These are phyloP conservation scores for Morpho helenor DNA, from an alignment of 2,888 invertebrate genomes.

Conservation along the genomic window DNA sequence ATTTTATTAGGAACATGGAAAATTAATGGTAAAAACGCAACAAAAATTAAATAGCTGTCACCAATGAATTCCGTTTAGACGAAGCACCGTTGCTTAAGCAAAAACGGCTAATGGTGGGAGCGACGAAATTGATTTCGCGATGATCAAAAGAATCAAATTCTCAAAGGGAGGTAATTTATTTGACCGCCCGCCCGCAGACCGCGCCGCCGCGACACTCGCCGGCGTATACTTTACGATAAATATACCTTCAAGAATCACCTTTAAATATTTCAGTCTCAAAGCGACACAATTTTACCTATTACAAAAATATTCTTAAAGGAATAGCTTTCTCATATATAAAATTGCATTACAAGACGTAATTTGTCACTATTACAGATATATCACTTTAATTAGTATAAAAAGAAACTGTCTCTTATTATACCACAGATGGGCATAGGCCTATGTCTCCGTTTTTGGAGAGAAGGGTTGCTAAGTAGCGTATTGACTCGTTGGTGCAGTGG, in stretches of 20 bases:
- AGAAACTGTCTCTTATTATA: no score
- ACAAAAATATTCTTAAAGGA: no score
- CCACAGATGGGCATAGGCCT: no score
- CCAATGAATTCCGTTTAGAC: conserved; percentile 5
- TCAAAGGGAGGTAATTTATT: conserved; percentile 63
- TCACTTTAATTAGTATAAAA: no score
- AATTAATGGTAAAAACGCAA: not conserved
- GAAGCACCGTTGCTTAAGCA: conserved; percentile 18
- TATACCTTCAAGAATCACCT: not conserved
- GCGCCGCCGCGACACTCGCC: conserved; percentile 23
- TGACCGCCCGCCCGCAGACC: conserved; percentile 48
- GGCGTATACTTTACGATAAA: conserved; percentile 14
- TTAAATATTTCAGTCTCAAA: not conserved
- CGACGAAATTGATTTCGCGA: conserved; percentile 58
- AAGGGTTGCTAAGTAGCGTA: no score
- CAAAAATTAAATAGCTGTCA: not conserved
- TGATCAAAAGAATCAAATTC: conserved; percentile 66
- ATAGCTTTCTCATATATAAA: no score
- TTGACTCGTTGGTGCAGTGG: no score
- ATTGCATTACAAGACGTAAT: no score
- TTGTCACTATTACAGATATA: no score
- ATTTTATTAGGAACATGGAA: no score
- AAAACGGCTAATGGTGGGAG: conserved; percentile 33
- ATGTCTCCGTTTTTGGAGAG: no score
- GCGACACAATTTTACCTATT: no score